These are phyloP conservation scores for Ictalurus furcatus DNA, from an alignment of 2,113 vertebrate genomes.

Conservation along the genomic window DNA sequence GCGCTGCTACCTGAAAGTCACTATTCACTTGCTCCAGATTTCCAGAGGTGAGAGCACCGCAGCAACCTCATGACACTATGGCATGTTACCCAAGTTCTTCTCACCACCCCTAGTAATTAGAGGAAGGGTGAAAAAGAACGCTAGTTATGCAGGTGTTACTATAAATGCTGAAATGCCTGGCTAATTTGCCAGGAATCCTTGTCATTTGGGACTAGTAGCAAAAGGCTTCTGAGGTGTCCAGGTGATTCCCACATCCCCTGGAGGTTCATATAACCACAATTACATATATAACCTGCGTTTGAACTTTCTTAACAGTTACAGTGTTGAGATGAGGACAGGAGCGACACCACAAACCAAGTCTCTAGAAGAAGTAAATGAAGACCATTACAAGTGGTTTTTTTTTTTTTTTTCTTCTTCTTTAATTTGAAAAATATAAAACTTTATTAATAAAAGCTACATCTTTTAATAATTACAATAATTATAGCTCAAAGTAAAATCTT, in stretches of 20 bases:
- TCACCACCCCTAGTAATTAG: background rate
- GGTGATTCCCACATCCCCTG: background rate
- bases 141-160: background rate
- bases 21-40: background rate
- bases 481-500: conserved; percentile 77
- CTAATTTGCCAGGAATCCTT: background rate
- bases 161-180: background rate
- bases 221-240: background rate
- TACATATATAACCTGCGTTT: too few species aligned
- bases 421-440: conserved; percentile 99
- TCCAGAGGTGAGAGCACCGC: background rate
- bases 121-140: too few species aligned
- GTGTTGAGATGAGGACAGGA: background rate
- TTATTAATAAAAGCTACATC: conserved; percentile 99
- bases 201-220: background rate
- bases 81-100: background rate
- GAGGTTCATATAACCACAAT: background rate
- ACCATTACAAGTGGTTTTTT: background rate
- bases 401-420: conserved; percentile 32
- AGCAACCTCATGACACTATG: background rate
- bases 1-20: background rate
- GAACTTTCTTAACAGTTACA: background rate
- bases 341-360: conserved; percentile 50
- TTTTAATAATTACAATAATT: conserved; percentile 98
- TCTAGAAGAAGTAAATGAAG: background rate